phyloP scores from a whole-genome alignment of 2,888 invertebrate species.

The Ctenicera cuprea region DNA sequence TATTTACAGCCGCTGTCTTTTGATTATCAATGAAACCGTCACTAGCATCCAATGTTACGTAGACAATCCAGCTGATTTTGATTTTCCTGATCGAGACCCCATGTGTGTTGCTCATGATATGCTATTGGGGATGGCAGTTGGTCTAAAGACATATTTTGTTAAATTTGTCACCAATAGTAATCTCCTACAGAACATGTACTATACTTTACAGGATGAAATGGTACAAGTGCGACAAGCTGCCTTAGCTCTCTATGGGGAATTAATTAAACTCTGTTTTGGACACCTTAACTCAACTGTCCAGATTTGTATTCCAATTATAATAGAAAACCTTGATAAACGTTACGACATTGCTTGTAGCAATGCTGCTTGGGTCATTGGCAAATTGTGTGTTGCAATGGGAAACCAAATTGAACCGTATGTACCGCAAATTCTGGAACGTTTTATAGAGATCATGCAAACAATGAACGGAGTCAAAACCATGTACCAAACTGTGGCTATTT shows the following conservation, averaged over 20 bases:
- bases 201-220: constrained; percentile 84
- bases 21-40: constrained; percentile 81
- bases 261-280: constrained; percentile 86
- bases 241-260: constrained; percentile 85
- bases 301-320: constrained; percentile 96
- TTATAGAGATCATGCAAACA: constrained; percentile 95
- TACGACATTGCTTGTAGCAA: constrained; percentile 99
- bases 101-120: constrained; percentile 86
- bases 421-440: constrained; percentile 89
- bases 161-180: constrained; percentile 80
- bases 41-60: constrained; percentile 78
- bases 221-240: constrained; percentile 85
- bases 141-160: constrained; percentile 81
- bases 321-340: constrained; percentile 96
- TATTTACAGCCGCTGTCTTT: constrained; percentile 81
- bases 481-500: constrained; percentile 99
- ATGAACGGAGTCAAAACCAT: constrained; percentile 97
- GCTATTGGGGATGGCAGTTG: constrained; percentile 82
- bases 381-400: constrained; percentile 96
- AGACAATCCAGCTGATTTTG: constrained; percentile 79
- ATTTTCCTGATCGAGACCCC: constrained; percentile 82
- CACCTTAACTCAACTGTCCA: constrained; percentile 95
- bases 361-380: constrained; percentile 99
- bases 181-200: constrained; percentile 80
- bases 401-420: constrained; percentile 94